phyloP scores from a whole-genome alignment of 2,113 vertebrate species.

The Oreochromis aureus region DNA sequence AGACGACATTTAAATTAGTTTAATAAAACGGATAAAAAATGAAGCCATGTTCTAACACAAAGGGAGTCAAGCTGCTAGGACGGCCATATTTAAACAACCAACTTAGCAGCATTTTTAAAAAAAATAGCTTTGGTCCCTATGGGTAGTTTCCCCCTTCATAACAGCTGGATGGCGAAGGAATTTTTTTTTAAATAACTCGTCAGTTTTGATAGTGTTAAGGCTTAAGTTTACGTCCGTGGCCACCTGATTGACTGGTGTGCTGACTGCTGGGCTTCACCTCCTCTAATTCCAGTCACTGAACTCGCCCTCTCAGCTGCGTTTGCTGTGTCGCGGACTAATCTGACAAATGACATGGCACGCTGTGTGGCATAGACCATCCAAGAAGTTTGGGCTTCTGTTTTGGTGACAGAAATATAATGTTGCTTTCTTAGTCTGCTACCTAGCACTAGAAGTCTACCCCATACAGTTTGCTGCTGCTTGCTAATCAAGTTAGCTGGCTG shows the following conservation, averaged over 20 bases:
- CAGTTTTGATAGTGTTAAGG: background rate
- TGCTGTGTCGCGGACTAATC: background rate
- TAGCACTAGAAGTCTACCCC: background rate
- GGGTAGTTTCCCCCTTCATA: background rate
- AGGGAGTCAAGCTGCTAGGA: rapidly evolving
- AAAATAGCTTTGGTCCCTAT: background rate
- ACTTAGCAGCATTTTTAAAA: too few relatives aligned
- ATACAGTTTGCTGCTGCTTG: background rate
- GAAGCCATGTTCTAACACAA: background rate
- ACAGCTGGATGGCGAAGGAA: background rate
- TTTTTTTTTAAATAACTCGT: background rate
- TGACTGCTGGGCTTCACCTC: background rate
- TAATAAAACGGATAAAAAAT: background rate
- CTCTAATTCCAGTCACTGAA: background rate
- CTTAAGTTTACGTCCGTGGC: background rate
- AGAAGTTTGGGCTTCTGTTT: background rate
- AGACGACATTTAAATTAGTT: background rate
- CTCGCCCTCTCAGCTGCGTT: background rate
- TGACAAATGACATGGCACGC: background rate
- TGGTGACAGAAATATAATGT: background rate
- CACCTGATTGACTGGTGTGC: background rate
- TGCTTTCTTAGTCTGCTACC: background rate
- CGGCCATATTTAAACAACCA: too few relatives aligned
- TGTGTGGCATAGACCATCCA: background rate
- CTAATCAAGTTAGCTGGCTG: background rate